These are phyloP conservation scores for Drosophila punjabiensis DNA, from an alignment of 1,140 invertebrate species.

Conservation along the genomic window DNA sequence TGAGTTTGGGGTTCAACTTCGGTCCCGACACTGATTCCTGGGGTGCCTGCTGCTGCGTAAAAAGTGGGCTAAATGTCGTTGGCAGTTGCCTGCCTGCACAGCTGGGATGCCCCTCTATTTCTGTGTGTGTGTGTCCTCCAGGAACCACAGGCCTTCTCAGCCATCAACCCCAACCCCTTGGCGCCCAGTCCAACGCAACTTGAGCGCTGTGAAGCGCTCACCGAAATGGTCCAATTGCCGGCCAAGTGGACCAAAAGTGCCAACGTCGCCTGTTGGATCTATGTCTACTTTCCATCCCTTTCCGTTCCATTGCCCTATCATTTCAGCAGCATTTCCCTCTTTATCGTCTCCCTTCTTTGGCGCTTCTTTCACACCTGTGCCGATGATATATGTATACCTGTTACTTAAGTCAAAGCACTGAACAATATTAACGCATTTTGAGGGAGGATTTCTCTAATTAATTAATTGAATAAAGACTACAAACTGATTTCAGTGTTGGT, in stretches of 20 bases:
- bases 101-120: conserved; percentile 17
- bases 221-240: conserved; percentile 59
- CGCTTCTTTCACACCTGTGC: conserved; percentile 23
- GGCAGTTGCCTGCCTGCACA: conserved; percentile 44
- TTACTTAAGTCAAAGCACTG: background rate
- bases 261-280: conserved; percentile 53
- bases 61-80: conserved; percentile 63
- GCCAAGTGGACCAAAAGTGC: conserved; percentile 55
- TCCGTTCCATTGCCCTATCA: background rate
- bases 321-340: background rate
- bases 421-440: background rate
- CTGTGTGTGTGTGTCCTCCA: background rate
- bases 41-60: conserved; percentile 49
- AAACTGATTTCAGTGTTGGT: background rate
- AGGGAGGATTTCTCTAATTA: background rate
- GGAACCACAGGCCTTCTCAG: conserved; percentile 6
- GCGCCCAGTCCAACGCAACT: conserved; percentile 11
- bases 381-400: conserved; percentile 9
- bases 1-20: conserved; percentile 4
- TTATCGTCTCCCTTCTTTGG: conserved; percentile 12
- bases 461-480: too few relatives aligned
- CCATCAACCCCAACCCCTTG: conserved; percentile 1
- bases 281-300: conserved; percentile 35
- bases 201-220: conserved; percentile 49
- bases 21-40: conserved; percentile 23